Percentiles rank a stretch among this genome's conserved stretches.
Conservation (phyloP, 2,888 invertebrate genomes). For the Chymomyza procnemis region DNA sequence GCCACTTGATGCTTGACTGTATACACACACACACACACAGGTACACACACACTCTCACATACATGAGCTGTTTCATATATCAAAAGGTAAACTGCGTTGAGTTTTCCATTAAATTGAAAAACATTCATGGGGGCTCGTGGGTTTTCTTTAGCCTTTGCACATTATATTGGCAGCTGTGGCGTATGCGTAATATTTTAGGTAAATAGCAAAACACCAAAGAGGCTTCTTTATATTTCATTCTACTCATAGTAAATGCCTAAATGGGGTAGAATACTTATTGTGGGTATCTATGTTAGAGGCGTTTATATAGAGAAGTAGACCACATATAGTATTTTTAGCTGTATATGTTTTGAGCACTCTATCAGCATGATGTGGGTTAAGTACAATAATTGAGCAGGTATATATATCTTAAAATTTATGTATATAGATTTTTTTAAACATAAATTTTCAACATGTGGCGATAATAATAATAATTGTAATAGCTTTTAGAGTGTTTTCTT, state of each 20-base stretch:
- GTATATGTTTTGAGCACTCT: neutral
- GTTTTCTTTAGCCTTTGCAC: constrained; percentile 17
- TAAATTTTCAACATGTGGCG: no score
- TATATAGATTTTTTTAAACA: no score
- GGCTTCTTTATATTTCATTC: neutral
- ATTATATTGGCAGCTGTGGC: constrained; percentile 45
- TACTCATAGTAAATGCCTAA: neutral
- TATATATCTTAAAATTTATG: no score
- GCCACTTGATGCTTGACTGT: constrained; percentile 40
- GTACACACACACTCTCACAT: neutral
- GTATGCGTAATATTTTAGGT: constrained; percentile 53
- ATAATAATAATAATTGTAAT: no score
- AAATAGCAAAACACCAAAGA: constrained; percentile 33
- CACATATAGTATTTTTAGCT: neutral
- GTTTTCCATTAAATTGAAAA: constrained; percentile 64
- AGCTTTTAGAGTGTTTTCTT: no score
- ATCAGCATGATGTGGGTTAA: neutral
- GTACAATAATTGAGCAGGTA: no score
- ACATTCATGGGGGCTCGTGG: constrained; percentile 41
- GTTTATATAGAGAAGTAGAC: no score
- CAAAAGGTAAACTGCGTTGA: constrained; percentile 53
- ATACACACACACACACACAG: neutral
- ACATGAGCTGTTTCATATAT: constrained; percentile 32
- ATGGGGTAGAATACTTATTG: neutral
- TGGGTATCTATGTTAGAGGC: neutral